phyloP scores from a whole-genome alignment of 2,797 vertebrate species.

The Aphelocoma californica region DNA sequence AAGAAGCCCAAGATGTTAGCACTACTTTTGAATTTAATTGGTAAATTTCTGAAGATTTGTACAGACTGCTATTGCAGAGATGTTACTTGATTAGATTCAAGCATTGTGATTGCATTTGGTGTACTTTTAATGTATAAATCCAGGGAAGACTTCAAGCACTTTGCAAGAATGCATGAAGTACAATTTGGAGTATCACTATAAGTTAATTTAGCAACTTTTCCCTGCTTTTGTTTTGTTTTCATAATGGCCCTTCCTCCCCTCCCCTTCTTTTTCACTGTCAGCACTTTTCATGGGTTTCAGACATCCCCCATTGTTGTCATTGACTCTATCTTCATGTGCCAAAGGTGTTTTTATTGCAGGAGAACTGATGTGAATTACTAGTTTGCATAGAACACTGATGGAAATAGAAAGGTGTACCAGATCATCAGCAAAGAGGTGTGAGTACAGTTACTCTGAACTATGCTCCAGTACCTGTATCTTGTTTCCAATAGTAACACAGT shows the following conservation, averaged over 20 bases:
- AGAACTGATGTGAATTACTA: neutral
- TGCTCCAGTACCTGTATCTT: neutral
- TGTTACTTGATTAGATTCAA: neutral
- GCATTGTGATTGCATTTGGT: neutral
- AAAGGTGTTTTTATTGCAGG: neutral
- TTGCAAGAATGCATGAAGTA: neutral
- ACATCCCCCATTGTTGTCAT: neutral
- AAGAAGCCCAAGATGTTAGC: neutral
- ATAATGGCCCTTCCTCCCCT: rapidly evolving
- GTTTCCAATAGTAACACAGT: neutral
- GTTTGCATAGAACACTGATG: neutral
- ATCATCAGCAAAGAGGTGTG: neutral
- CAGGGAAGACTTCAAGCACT: neutral
- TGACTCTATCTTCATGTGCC: neutral
- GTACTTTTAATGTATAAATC: neutral
- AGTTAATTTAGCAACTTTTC: neutral
- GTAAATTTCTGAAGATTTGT: neutral
- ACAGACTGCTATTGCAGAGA: neutral
- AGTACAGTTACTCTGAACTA: neutral
- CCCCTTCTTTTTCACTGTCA: neutral
- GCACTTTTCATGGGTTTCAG: neutral
- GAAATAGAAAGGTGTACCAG: neutral
- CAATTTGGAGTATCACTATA: neutral
- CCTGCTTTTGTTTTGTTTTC: neutral
- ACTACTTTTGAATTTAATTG: neutral